Base-by-base conservation (phyloP, 2,888 invertebrate genomes). In the Caenorhabditis wallacei region DNA sequence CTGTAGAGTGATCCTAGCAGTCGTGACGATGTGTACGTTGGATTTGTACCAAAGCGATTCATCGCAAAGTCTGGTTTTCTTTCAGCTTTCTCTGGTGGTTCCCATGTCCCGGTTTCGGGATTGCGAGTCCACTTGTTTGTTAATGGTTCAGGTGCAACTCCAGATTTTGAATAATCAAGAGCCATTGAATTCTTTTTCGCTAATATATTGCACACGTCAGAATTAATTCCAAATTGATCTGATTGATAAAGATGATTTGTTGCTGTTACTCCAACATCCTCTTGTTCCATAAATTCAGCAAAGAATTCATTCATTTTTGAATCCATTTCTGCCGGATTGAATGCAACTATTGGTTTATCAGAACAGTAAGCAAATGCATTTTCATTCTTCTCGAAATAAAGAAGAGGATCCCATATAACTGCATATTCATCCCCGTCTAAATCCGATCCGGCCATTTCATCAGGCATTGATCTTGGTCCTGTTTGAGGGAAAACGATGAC, bases 361-460 rank as follows among this genome's bases (percentile, higher is more conserved):
- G 68, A 51, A 7, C 81, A 80, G 61, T 80, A 89, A 18, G 84
- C 82, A 51, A 87, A 86, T 0, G 91, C 87, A 7, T 64, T 35
- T 54, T 90, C 90, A 70, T 90, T 92, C 20, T 64, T 72, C 4
- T 90, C 90, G 37, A 92, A 90, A 37, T 92, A 89, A 18, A 93
- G 80, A 4, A 88, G 78, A 30, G 88, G 82, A 76, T 92, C 90
- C 93, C 93, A 93, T 18, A 92, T 89, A 18, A 93, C 91, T 46
- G 92, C 89, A 84, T 92, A 93, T 82, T 92, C 92, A 83, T 93
- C 93, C 0, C 93, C 93, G 80, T 93, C 93, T 76, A 93, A 84
- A 86, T 93, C 93, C 4, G 92, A 92, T 4, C 93, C 93, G 4
- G 92, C 92, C 92, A 93, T 93, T 88, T 93, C 92, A 84, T 93